These are phyloP conservation scores for Fundulus diaphanus DNA, from an alignment of 2,797 vertebrate species.

Conservation along the genomic window DNA sequence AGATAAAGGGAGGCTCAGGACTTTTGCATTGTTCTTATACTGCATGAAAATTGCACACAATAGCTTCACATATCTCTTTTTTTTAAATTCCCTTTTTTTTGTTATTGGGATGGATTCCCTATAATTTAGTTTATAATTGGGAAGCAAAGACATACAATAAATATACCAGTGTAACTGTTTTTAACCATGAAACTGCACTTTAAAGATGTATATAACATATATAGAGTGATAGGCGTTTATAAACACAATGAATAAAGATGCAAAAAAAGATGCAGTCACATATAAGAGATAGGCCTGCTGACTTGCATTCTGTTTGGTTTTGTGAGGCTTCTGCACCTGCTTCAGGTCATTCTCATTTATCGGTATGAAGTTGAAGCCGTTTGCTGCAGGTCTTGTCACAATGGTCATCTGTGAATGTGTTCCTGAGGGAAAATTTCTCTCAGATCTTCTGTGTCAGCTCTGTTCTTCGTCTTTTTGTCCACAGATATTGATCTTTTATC, in stretches of 20 bases:
- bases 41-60: slow-evolving; percentile 39
- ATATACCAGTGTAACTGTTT: slow-evolving; percentile 9
- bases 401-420: slow-evolving; percentile 48
- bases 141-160: neutral
- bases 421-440: slow-evolving; percentile 18
- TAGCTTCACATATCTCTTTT: slow-evolving; percentile 22
- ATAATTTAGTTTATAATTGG: neutral
- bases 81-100: neutral
- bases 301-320: slow-evolving; percentile 35
- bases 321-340: neutral
- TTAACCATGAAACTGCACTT: slow-evolving; percentile 21
- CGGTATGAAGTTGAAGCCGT: slow-evolving; percentile 31
- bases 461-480: slow-evolving; percentile 23
- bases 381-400: slow-evolving; percentile 48
- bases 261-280: slow-evolving; percentile 10
- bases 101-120: neutral
- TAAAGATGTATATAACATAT: neutral
- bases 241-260: slow-evolving; percentile 2
- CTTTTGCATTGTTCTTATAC: neutral
- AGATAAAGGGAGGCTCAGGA: neutral
- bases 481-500: slow-evolving; percentile 19
- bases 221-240: neutral
- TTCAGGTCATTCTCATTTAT: slow-evolving; percentile 37
- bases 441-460: slow-evolving; percentile 9
- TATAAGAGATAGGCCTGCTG: slow-evolving; percentile 14